Evolutionary conservation across 2,797 vertebrate genomes (phyloP).

Genomic region (Tadarida brasiliensis): DNA sequence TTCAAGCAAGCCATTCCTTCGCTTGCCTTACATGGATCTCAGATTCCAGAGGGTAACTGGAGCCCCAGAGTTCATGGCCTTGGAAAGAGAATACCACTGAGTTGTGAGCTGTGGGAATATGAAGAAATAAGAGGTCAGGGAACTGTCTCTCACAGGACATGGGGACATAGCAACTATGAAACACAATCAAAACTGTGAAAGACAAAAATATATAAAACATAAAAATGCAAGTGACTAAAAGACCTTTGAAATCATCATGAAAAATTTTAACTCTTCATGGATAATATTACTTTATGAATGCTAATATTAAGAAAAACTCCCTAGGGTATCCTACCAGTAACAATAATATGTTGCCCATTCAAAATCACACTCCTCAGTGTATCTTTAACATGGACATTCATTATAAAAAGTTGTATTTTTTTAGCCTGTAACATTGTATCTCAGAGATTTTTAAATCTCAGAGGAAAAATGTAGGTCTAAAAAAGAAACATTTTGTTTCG

Average conservation of each 20-base stretch:
- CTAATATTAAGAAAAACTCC: constrained; percentile 6
- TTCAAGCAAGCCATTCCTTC: not conserved
- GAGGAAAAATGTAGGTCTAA: constrained; percentile 20
- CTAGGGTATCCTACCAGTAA: not conserved
- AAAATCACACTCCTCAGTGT: not conserved
- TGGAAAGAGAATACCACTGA: not conserved
- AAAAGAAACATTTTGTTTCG: not conserved
- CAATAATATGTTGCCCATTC: not conserved
- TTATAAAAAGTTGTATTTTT: not conserved
- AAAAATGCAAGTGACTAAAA: constrained; percentile 9
- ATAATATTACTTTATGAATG: not conserved
- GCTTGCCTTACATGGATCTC: not conserved
- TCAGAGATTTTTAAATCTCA: constrained; percentile 59
- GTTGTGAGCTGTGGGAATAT: constrained; percentile 42
- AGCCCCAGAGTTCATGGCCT: not conserved
- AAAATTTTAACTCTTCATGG: not conserved
- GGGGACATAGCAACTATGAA: not conserved
- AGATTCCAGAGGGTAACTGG: not conserved
- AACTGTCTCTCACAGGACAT: not conserved
- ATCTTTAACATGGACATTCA: not conserved
- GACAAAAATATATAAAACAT: not conserved
- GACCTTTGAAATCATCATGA: not conserved
- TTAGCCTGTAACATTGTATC: not conserved
- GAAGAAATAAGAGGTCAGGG: not conserved
- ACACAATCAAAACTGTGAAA: constrained; percentile 17